Evolutionary conservation across 2,797 vertebrate species (phyloP), one percentile per base, ranked within the genome.

Genomic region (Crocidura indochinensis): DNA sequence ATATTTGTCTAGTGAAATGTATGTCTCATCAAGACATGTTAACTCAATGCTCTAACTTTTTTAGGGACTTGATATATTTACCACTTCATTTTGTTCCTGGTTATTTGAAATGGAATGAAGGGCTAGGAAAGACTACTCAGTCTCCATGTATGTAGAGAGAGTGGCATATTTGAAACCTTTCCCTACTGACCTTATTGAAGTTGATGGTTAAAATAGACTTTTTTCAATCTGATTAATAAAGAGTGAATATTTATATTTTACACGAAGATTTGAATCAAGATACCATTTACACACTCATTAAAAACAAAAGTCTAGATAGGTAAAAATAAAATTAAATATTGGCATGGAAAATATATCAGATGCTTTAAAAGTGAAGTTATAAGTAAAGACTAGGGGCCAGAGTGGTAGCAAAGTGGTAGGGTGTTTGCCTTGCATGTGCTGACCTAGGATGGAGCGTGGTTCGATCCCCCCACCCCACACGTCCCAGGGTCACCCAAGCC

Each of bases 161-260:
- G 6, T n/a, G 10, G 49, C 20, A 31, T 10, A 65, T 12, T 2
- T 6, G 47, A 75, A 90, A 79, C 0, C 2, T 73, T 53, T 85
- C 19, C 10, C 74, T 49, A n/a, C 19, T 79, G 4, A 47, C 24
- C 44, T 31, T 27, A 12, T 67, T 8, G 51, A 1, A 38, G 6
- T 38, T 75, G 31, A 22, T 79, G 22, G 74, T 87, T 3, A 44
- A 24, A 53, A 84, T 46, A 87, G 19, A 8, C 56, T 56, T 73
- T 91, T 75, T 93, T 90, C 19, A 87, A 14, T 90, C 12, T 79
- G 44, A 92, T 19, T 65, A 85, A 65, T 19, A 88, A 84, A 67
- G 12, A 72, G n/a, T 20, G 73, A 2, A 60, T 77, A 84, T 56
- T 74, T 85, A 73, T 49, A 49, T 9, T 17, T 8, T 68, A 71